phyloP scores from a whole-genome alignment of 1,140 invertebrate species.

The Hypsibius dujardini region DNA sequence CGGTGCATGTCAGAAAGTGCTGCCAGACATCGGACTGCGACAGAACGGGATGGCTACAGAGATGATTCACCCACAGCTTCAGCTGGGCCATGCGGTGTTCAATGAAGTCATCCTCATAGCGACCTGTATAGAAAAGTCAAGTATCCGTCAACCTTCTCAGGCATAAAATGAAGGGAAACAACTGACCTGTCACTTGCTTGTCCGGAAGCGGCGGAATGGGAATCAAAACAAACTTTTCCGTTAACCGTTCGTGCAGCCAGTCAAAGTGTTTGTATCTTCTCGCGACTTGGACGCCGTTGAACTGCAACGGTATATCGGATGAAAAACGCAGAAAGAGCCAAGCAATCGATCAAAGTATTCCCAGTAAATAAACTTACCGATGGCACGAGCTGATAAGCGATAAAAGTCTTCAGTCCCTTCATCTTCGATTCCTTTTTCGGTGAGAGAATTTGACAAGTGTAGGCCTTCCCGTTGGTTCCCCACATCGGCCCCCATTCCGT shows the following conservation, averaged over 20 bases:
- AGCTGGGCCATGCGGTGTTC: slow-evolving; percentile 75
- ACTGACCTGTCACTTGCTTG: slow-evolving; percentile 73
- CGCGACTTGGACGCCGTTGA: slow-evolving; percentile 78
- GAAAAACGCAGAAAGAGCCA: slow-evolving; percentile 6
- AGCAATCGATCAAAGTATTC: slow-evolving; percentile 21
- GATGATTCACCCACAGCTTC: slow-evolving; percentile 86
- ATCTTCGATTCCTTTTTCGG: slow-evolving; percentile 92
- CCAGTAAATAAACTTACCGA: slow-evolving; percentile 41
- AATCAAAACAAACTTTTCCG: slow-evolving; percentile 79
- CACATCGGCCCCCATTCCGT: slow-evolving; percentile 47
- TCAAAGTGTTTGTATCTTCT: slow-evolving; percentile 96
- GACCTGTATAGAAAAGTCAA: slow-evolving; percentile 34
- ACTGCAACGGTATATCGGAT: slow-evolving; percentile 20
- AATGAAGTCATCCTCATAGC: slow-evolving; percentile 91
- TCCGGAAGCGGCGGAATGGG: slow-evolving; percentile 88
- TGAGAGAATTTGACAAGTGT: slow-evolving; percentile 67
- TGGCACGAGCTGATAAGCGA: slow-evolving; percentile 84
- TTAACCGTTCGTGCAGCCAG: slow-evolving; percentile 82
- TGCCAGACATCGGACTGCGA: slow-evolving; percentile 75
- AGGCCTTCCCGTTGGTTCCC: slow-evolving; percentile 49
- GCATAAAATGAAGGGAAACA: background rate
- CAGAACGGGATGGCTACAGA: slow-evolving; percentile 82
- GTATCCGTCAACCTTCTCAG: slow-evolving; percentile 20
- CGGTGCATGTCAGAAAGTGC: slow-evolving; percentile 89
- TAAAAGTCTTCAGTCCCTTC: slow-evolving; percentile 89